Evolutionary conservation across 1,140 invertebrate genomes (phyloP), one percentile per base, ranked within the genome.

Genomic region (Hypothenemus hampei): DNA sequence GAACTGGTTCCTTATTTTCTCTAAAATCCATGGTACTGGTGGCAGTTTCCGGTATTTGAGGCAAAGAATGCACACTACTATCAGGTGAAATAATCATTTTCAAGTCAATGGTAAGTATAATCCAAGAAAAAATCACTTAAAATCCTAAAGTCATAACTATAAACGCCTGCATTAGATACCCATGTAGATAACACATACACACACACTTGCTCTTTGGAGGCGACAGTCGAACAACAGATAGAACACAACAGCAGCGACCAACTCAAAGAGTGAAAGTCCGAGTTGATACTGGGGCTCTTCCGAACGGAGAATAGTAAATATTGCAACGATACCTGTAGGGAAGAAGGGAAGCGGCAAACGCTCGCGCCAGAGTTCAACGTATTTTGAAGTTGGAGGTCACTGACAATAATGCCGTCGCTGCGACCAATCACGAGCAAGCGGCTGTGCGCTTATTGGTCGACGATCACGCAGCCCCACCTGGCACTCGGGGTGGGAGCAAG

Each of bases 311-410:
- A 70, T 70, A 69, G 69, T 70, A 70, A 70, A 70, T 69, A 69
- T 68, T 61, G 62, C 57, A 60, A 46, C 23, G 29, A 48, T 69
- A 71, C 69, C 69, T 70, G 69, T 70, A 71, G 69, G 69, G 68
- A 60, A 65, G 60, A 62, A 51, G 44, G 47, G 36, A 56, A 45
- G 58, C 56, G 50, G 40, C 36, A 39, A 58, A 29, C 45, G 57
- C 39, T 57, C 57, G 48, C 59, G 46, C 65, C 65, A 59, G 76
- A 72, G 76, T 78, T 78, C 75, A 78, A 78, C 75, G 76, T 71
- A 77, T 78, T 77, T 77, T 76, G 73, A 78, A 77, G 74, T 75
- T 77, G 75, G 77, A 78, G 77, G 77, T 79, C 77, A 78, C 75
- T 77, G 76, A 74, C 76, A 77, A 78, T 66, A 70, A 65, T 61